phyloP scores from a whole-genome alignment of 2,797 vertebrate species.

The Echiichthys vipera region DNA sequence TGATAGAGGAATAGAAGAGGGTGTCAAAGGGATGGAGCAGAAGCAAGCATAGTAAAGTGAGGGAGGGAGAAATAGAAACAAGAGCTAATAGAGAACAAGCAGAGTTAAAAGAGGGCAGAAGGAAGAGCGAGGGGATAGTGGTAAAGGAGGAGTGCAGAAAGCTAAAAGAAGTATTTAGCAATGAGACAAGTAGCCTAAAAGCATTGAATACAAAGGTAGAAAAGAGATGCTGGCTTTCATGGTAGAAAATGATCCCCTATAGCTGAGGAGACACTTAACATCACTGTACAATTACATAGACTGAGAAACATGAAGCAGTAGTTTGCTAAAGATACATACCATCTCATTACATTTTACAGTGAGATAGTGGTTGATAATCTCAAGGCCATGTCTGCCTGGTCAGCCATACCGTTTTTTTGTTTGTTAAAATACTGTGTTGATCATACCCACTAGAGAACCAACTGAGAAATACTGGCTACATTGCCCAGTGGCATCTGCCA shows the following conservation, averaged over 20 bases:
- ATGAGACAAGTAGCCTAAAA: not conserved
- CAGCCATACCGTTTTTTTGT: not conserved
- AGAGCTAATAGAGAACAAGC: not conserved
- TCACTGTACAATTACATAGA: not conserved
- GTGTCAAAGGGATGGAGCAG: not conserved
- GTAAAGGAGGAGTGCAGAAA: not conserved
- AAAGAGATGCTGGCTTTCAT: not conserved
- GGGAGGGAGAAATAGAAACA: not conserved
- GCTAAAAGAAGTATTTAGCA: not conserved
- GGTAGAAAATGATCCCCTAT: slow-evolving; percentile 5
- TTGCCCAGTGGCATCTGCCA: not conserved
- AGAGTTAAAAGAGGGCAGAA: not conserved
- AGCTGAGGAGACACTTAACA: not conserved
- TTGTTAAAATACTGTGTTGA: not conserved
- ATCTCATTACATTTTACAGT: slow-evolving; percentile 9
- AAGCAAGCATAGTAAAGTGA: not conserved
- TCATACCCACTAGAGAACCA: not conserved
- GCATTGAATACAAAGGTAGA: not conserved
- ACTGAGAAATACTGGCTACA: not conserved
- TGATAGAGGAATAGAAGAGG: not conserved
- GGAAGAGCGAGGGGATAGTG: not conserved
- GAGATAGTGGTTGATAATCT: not conserved
- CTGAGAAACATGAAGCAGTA: not conserved
- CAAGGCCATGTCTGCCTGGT: not conserved
- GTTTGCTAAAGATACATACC: not conserved